A percentile compares a stretch with the other conserved stretches of the same genome.
Evolutionary conservation across 2,797 vertebrate genomes (phyloP).

Genomic region (Helarctos malayanus): DNA sequence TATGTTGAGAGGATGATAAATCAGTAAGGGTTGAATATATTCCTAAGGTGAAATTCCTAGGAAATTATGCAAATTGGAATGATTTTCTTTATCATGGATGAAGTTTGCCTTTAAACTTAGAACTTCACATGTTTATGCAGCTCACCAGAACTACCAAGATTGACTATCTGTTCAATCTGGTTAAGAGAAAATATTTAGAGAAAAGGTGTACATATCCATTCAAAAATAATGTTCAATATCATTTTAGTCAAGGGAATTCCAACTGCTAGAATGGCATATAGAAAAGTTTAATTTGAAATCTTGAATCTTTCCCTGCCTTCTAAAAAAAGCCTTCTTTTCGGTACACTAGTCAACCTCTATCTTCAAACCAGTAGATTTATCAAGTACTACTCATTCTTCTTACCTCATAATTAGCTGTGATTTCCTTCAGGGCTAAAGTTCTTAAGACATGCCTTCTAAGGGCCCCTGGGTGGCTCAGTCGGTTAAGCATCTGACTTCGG

Average conservation of each 20-base stretch:
- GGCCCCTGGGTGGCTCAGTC: neutral
- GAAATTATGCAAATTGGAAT: constrained; percentile 41
- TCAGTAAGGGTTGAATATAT: neutral
- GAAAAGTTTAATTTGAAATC: constrained; percentile 48
- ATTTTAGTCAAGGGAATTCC: constrained; percentile 52
- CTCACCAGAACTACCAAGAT: constrained; percentile 33
- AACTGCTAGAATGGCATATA: neutral
- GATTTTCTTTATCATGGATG: constrained; percentile 1
- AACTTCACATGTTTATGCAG: constrained; percentile 15
- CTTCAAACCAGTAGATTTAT: neutral
- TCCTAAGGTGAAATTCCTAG: constrained; percentile 12
- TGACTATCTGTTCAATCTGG: neutral
- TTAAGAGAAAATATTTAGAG: constrained; percentile 34
- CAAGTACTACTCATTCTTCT: neutral
- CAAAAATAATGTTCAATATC: constrained; percentile 36
- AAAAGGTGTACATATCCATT: neutral
- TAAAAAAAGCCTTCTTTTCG: constrained; percentile 19
- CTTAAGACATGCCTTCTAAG: neutral
- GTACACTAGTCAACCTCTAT: neutral
- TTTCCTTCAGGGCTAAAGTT: neutral
- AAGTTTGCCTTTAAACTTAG: constrained; percentile 16
- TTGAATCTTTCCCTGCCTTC: neutral
- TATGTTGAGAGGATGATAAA: neutral
- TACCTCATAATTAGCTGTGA: neutral
- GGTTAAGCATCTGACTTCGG: neutral